Evolutionary conservation across 2,888 invertebrate genomes (phyloP), one percentile per base, ranked within the genome.

Genomic region (Linyphia triangularis): DNA sequence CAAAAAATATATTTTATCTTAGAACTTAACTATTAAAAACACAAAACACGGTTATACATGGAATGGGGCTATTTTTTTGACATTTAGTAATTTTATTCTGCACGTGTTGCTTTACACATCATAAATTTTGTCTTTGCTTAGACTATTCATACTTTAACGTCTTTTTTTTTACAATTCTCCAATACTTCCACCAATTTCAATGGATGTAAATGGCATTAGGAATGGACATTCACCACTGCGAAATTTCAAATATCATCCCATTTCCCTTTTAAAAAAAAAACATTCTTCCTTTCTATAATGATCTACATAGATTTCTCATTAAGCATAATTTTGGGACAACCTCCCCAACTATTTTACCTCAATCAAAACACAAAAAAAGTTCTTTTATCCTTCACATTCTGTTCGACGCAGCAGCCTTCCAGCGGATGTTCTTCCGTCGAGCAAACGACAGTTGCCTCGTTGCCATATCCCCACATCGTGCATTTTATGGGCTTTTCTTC

Each of bases 401-500:
- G 13, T n/a, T 51, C 16, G 16, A 5, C n/a, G 5, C 51, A n/a
- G 13, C n/a, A n/a, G n/a, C n/a, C 5, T n/a, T 51, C 16, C 16
- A 51, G n/a, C 51, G 51, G 51, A 51, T 16, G 51, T 51, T n/a
- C 51, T 51, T 51, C 51, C 51, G 51, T n/a, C 51, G 5, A 51
- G 5, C 51, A 51, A 51, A 51, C n/a, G 51, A 51, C 51, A 51
- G 13, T n/a, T n/a, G 51, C 51, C n/a, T 16, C 51, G 79, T 57
- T 67, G 78, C 79, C 67, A 67, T 22, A 51, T 51, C 51, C 51
- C 30, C 67, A 51, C 9, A 51, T 57, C 43, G 16, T 24, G 63
- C 65, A 57, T 28, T 79, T 79, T 67, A 79, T 79, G 67, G 67
- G 22, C 51, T 43, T 40, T 22, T 65, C 63, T 9, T 28, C 63